These are phyloP conservation scores for Stigmatopora nigra DNA, from an alignment of 2,113 vertebrate genomes.

Conservation along the genomic window DNA sequence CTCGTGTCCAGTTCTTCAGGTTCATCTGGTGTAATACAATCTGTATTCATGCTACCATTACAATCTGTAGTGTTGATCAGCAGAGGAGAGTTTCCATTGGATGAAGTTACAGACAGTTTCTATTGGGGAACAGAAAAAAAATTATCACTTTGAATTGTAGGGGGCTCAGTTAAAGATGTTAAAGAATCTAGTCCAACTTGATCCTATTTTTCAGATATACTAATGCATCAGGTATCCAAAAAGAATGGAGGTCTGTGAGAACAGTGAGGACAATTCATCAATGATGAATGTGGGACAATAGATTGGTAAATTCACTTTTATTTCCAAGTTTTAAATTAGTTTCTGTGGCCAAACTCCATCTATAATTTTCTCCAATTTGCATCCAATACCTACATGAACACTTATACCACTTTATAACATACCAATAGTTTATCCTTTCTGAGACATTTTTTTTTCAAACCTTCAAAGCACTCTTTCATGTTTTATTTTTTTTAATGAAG, in stretches of 20 bases:
- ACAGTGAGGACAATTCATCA: not conserved
- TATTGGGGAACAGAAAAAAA: constrained; percentile 38
- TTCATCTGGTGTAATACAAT: constrained; percentile 75
- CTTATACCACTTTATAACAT: too few species aligned
- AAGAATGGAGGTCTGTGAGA: not conserved
- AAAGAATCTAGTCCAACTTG: not conserved
- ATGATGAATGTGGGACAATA: not conserved
- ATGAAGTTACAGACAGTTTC: constrained; percentile 80
- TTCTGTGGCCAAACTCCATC: too few species aligned
- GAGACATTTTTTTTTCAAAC: too few species aligned
- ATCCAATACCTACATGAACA: too few species aligned
- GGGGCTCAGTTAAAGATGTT: not conserved
- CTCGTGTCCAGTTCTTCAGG: constrained; percentile 80
- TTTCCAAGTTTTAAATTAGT: too few species aligned
- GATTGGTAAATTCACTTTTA: too few species aligned
- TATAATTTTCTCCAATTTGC: too few species aligned
- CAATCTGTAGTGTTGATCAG: constrained; percentile 86
- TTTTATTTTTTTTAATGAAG: too few species aligned
- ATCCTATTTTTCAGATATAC: not conserved
- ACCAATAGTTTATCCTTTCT: too few species aligned
- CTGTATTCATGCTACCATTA: constrained; percentile 75
- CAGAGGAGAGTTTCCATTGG: constrained; percentile 78
- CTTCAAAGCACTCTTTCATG: too few species aligned
- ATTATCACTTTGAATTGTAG: not conserved
- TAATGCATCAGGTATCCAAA: not conserved